Base-by-base conservation (phyloP, 2,113 vertebrate genomes). In the Polypterus senegalus region DNA sequence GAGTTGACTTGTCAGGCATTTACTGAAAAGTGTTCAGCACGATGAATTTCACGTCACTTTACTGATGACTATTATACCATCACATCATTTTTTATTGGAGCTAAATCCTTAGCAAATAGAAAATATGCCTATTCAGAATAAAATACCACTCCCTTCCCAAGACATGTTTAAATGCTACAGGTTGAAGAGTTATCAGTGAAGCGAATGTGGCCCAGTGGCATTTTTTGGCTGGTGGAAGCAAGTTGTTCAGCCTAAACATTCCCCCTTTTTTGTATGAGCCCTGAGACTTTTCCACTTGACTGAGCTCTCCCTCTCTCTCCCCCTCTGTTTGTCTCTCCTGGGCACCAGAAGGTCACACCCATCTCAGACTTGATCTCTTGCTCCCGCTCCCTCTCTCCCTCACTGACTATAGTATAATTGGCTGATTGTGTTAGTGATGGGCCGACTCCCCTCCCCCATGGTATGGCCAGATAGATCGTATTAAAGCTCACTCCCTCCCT, bases 401-500 rank as follows among this genome's bases (percentile, higher is more conserved):
- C 81, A 78, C 77, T 82, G 76, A 68, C 69, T 70, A 58, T 67
- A 59, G 70, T 70, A 81, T 82, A 81, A 83, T 83, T 82, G 83
- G 83, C 81, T 77, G 81, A 76, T 80, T 79, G 79, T 81, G 73
- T 76, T 67, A 5, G 79, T 54, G 78, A 76, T 75, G 80, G 65
- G 80, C 74, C 73, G 72, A 11, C 65, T 74, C 69, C 73, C 73
- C 66, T 69, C 71, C 74, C 77, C 73, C 76, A 65, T 71, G 72
- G 61, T 51, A 11, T 70, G 58, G 73, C 72, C 58, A 55, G 74
- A 76, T 73, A 75, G 68, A 58, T 53, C 70, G 67, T 71, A 61
- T 65, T 46, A 61, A 73, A 70, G 70, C 71, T 66, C 59, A 27
- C 65, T 67, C 69, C 69, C 65, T 57, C 46, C 59, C 10, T 59